Conservation (phyloP, 2,797 vertebrate genomes). For the Hippoglossus hippoglossus region DNA sequence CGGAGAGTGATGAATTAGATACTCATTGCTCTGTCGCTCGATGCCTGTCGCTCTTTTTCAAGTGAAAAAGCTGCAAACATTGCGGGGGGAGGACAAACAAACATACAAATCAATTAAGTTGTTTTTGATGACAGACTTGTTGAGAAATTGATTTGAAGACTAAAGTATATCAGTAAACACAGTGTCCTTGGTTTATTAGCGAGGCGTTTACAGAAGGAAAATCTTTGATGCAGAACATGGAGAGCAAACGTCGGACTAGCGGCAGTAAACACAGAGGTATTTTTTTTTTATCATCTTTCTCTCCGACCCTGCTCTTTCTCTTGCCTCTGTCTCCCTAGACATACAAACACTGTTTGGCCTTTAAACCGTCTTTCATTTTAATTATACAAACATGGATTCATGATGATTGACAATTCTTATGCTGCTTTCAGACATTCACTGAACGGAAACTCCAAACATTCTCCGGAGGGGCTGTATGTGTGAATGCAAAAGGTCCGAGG, state of each 20-base stretch:
- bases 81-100: conserved; percentile 69
- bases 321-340: not conserved
- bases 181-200: conserved; percentile 38
- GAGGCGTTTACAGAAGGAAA: conserved; percentile 48
- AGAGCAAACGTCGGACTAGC: conserved; percentile 57
- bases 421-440: too few relatives aligned
- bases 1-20: conserved; percentile 86
- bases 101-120: conserved; percentile 78
- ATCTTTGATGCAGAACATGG: conserved; percentile 44
- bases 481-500: too few relatives aligned
- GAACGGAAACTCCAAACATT: too few relatives aligned
- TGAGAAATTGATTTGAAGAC: conserved; percentile 66
- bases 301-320: conserved; percentile 9
- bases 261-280: conserved; percentile 39
- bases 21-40: conserved; percentile 80
- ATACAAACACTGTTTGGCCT: not conserved
- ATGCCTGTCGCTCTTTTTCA: conserved; percentile 70
- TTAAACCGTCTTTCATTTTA: not conserved
- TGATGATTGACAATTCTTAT: not conserved
- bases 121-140: conserved; percentile 66
- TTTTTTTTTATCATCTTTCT: conserved; percentile 8
- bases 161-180: conserved; percentile 62
- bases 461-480: too few relatives aligned
- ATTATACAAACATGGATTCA: not conserved
- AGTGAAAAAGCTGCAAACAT: conserved; percentile 68